Conservation (phyloP, 2,113 vertebrate genomes). For the Chaetops frenatus region DNA sequence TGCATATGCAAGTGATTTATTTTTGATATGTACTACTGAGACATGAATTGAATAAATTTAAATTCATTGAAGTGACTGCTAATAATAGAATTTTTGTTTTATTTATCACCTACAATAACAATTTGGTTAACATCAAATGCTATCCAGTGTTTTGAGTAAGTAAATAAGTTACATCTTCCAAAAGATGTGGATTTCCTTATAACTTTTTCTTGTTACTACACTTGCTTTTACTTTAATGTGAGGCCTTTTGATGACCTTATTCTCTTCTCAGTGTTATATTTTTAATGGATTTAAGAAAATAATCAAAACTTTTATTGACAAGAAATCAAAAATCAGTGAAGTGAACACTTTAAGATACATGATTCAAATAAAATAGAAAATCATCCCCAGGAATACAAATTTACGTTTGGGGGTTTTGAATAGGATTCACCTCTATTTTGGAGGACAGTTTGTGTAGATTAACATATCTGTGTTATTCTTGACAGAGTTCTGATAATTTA, state of each 20-base stretch:
- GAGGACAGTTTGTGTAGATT: not conserved
- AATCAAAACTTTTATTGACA: not conserved
- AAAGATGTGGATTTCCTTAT: not conserved
- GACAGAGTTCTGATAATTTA: not conserved
- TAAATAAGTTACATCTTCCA: not conserved
- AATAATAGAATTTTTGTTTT: not conserved
- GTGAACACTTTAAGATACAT: not conserved
- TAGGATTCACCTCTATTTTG: not conserved
- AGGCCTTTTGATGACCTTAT: not conserved
- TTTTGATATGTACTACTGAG: not conserved
- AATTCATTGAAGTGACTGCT: not conserved
- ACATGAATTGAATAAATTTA: not conserved
- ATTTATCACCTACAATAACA: not conserved
- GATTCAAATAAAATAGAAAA: not conserved
- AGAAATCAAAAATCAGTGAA: not conserved
- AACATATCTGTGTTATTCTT: not conserved
- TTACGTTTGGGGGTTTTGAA: not conserved
- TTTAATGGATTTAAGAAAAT: not conserved
- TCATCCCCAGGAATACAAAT: not conserved
- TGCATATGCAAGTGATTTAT: not conserved
- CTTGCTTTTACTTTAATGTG: not conserved
- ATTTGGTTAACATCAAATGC: not conserved
- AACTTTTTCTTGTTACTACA: not conserved
- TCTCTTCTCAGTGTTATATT: not conserved
- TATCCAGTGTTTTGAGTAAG: not conserved